Evolutionary conservation across 2,888 invertebrate species (phyloP).

Genomic region (Carterocephalus palaemon): DNA sequence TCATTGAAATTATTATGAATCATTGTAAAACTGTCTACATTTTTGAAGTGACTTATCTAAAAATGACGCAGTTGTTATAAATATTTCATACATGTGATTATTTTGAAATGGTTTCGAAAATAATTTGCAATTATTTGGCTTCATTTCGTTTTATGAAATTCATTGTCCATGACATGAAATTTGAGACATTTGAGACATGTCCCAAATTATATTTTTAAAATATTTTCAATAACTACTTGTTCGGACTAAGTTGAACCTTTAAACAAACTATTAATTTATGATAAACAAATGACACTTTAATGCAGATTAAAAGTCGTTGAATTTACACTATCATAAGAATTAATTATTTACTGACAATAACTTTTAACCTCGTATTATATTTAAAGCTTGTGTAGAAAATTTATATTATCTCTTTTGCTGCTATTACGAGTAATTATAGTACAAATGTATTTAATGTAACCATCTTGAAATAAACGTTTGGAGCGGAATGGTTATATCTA

Average conservation of each 20-base stretch:
- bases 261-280: constrained; percentile 5
- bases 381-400: constrained; percentile 26
- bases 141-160: too few species aligned
- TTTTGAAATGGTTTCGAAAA: too few species aligned
- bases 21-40: too few species aligned
- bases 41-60: too few species aligned
- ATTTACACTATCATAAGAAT: constrained; percentile 20
- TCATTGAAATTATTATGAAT: too few species aligned
- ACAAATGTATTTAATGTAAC: constrained; percentile 11
- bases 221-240: too few species aligned
- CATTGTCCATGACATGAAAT: too few species aligned
- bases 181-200: too few species aligned
- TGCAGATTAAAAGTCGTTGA: neutral
- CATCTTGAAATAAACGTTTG: constrained; percentile 17
- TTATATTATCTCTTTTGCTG: constrained; percentile 17
- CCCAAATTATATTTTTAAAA: too few species aligned
- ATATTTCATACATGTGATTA: too few species aligned
- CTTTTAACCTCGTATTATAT: constrained; percentile 21
- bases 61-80: too few species aligned
- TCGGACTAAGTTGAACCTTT: constrained; percentile 18
- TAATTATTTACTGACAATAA: constrained; percentile 17
- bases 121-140: too few species aligned
- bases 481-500: neutral
- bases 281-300: constrained; percentile 11
- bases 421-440: constrained; percentile 14